phyloP scores from a whole-genome alignment of 2,888 invertebrate species.

The Apocheima hispidaria region DNA sequence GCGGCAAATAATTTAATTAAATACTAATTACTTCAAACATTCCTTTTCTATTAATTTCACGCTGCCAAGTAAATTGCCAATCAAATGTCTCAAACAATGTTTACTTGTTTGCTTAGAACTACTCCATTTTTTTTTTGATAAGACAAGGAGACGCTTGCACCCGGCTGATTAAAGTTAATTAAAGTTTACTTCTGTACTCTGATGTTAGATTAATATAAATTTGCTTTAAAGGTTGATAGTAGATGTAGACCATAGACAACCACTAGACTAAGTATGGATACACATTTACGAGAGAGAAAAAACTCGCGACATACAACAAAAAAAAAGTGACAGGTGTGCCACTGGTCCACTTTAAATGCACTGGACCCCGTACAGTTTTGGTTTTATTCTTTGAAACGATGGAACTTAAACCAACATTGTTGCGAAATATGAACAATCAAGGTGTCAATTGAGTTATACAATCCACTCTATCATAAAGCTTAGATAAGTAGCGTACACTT shows the following conservation, averaged over 20 bases:
- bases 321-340: no score
- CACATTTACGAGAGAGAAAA: no score
- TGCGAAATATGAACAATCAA: constrained; percentile 9
- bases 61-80: constrained; percentile 32
- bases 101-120: constrained; percentile 3
- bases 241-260: constrained; percentile 22
- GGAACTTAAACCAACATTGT: constrained; percentile 2
- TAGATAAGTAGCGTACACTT: background rate
- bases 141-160: constrained; percentile 32
- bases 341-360: no score
- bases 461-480: constrained; percentile 2
- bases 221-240: constrained; percentile 26
- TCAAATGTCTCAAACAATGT: constrained; percentile 31
- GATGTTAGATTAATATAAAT: constrained; percentile 23
- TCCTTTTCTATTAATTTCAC: constrained; percentile 29
- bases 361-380: background rate
- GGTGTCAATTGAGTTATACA: constrained; percentile 22
- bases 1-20: constrained; percentile 31
- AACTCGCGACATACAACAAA: no score
- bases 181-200: constrained; percentile 11
- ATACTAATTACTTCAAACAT: constrained; percentile 22
- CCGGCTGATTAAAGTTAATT: constrained; percentile 28
- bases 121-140: constrained; percentile 34
- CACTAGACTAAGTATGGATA: no score
- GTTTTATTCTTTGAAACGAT: no score